Base-by-base conservation (phyloP, 2,113 vertebrate genomes). In the Suncus etruscus region DNA sequence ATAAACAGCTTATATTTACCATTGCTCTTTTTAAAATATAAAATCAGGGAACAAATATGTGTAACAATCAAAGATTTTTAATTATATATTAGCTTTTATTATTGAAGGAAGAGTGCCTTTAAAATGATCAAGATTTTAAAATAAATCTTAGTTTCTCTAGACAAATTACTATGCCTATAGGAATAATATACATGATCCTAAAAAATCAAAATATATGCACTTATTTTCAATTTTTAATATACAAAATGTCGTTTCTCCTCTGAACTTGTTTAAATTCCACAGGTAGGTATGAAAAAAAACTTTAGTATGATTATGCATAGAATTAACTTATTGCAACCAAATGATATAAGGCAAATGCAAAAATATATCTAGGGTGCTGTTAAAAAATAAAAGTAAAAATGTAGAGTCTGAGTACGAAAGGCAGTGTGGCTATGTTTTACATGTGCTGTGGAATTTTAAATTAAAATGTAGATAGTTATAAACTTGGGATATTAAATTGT, bases 181-280 rank as follows among this genome's bases (percentile, higher is more conserved):
- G 10, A 66, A 58, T 90, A 51, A 72, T 51, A 32, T 74, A 63
- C 69, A 45, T 47, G 2, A 58, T 68, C 68, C 29, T 86, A 87
- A 24, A 78, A 89, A 79, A 48, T 1, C 12, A 76, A 63, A 18
- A 66, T 65, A 10, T 0, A 54, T 75, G 54, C 75, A 54, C 29
- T 51, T 16, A 12, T 78, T 51, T 86, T n/a, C 87, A 51, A 66
- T 75, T 48, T 83, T 7, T 20, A 8, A 25, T 47, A 3, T 2
- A 86, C 5, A n/a, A 89, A 65, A 3, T 85, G 2, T 45, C 12
- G 24, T 47, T 74, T 74, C 20, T 82, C 0, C 2, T 8, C 47
- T 90, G 29, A 85, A 83, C 14, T 78, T 78, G 39, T 79, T 89
- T 77, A 82, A 80, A 68, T 9, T 78, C 31, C 78, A 20, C 25